Evolutionary conservation across 2,797 vertebrate species (phyloP).

Genomic region (Argentina silus): DNA sequence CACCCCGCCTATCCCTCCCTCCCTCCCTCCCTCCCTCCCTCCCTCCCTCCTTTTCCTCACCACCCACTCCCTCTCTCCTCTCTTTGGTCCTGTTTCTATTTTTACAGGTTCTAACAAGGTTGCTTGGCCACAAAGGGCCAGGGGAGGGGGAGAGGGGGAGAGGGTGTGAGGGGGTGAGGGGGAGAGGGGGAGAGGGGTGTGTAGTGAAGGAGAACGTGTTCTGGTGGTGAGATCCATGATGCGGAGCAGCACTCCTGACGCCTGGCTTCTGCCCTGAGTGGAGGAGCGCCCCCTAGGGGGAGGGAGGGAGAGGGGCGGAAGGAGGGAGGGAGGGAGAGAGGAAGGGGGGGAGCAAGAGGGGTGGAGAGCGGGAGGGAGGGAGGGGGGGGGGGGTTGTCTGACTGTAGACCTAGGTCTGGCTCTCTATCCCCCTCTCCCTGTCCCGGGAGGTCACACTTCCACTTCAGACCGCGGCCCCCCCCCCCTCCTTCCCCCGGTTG

Average conservation of each 20-base stretch:
- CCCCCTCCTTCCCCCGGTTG: constrained; percentile 23
- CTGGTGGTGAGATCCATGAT: constrained; percentile 37
- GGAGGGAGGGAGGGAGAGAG: constrained; percentile 20
- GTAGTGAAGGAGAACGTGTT: constrained; percentile 38
- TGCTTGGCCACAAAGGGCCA: constrained; percentile 62
- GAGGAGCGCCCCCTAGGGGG: constrained; percentile 43
- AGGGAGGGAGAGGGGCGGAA: constrained; percentile 14
- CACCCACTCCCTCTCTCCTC: constrained; percentile 40
- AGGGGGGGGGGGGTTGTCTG: constrained; percentile 1
- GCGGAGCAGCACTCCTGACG: constrained; percentile 38
- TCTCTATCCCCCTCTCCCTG: not conserved
- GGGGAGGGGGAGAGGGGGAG: constrained; percentile 16
- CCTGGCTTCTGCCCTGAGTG: constrained; percentile 26
- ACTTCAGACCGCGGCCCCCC: not conserved
- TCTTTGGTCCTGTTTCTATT: constrained; percentile 64
- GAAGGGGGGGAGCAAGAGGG: constrained; percentile 23
- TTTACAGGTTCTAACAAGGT: constrained; percentile 69
- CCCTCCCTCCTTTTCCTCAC: constrained; percentile 11
- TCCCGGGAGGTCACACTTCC: no score
- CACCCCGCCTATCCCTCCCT: constrained; percentile 25
- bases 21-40: constrained; percentile 42
- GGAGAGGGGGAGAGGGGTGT: not conserved
- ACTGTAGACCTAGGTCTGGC: not conserved
- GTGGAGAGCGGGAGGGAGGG: constrained; percentile 28
- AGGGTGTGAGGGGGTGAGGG: constrained; percentile 4